Conservation (phyloP, 2,113 vertebrate genomes). For the Corythoichthys haematopterus region DNA sequence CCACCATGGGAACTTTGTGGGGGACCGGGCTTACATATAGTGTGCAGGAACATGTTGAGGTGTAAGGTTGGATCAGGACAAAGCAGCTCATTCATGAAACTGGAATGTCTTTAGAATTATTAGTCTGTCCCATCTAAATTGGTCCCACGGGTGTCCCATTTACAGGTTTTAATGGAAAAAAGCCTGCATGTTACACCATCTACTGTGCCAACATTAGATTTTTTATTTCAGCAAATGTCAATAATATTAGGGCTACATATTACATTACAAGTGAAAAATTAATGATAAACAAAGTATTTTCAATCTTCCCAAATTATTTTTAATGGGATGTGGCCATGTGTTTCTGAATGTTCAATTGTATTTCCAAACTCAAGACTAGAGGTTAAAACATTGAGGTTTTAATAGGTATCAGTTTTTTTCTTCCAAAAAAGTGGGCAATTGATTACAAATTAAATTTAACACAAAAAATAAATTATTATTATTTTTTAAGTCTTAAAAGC, state of each 20-base stretch:
- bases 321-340: too few species aligned
- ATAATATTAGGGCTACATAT: not conserved
- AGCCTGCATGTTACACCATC: not conserved
- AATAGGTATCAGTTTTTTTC: too few species aligned
- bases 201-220: not conserved
- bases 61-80: slow-evolving; percentile 47
- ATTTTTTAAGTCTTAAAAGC: too few species aligned
- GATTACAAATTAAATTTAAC: too few species aligned
- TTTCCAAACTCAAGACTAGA: too few species aligned
- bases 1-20: slow-evolving; percentile 17
- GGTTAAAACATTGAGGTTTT: too few species aligned
- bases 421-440: too few species aligned
- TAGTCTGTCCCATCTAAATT: slow-evolving; percentile 37
- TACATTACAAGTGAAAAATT: not conserved
- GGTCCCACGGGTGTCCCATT: slow-evolving; percentile 25
- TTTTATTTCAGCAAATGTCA: not conserved
- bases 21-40: slow-evolving; percentile 29
- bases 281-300: not conserved
- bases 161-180: not conserved
- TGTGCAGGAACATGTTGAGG: slow-evolving; percentile 32
- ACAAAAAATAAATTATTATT: not conserved
- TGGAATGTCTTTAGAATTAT: slow-evolving; percentile 52
- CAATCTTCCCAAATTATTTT: not conserved
- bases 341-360: too few species aligned
- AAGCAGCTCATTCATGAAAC: slow-evolving; percentile 49